Evolutionary conservation across 2,888 invertebrate genomes (phyloP).

Genomic region (Coremacera marginata): DNA sequence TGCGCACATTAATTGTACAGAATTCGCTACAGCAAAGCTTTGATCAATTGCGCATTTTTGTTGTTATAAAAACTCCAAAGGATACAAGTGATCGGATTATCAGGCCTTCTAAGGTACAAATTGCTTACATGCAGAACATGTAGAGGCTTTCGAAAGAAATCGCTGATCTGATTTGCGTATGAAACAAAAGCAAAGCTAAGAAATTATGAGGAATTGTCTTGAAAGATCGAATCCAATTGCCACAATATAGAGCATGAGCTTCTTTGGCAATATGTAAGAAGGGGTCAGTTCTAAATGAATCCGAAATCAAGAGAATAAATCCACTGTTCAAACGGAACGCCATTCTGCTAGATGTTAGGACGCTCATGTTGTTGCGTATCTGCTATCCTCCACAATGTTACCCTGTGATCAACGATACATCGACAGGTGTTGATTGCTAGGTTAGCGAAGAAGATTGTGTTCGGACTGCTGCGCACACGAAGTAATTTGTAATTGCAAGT

Average conservation of each 20-base stretch:
- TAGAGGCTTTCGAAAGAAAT: constrained; percentile 10
- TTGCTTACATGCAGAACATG: constrained; percentile 26
- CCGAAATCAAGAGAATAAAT: neutral
- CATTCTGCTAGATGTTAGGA: too few relatives aligned
- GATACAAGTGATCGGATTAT: constrained; percentile 60
- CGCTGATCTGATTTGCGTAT: constrained; percentile 37
- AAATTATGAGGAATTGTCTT: too few relatives aligned
- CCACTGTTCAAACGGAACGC: neutral
- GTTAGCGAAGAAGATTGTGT: constrained; percentile 17
- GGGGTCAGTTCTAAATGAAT: neutral
- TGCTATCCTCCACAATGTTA: neutral
- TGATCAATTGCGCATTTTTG: constrained; percentile 23
- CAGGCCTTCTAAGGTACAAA: constrained; percentile 42
- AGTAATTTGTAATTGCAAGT: constrained; percentile 49
- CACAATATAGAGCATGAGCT: too few relatives aligned
- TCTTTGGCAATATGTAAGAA: neutral
- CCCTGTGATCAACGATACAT: constrained; percentile 42
- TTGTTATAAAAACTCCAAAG: constrained; percentile 9
- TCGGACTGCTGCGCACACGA: neutral
- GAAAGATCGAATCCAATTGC: too few relatives aligned
- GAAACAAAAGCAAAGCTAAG: neutral
- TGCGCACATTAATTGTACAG: constrained; percentile 5
- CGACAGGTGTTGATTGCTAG: constrained; percentile 66
- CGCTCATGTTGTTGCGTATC: too few relatives aligned
- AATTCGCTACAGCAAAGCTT: neutral